Evolutionary conservation across 2,113 vertebrate species (phyloP), one percentile per base, ranked within the genome.

Genomic region (Cepphus grylle): DNA sequence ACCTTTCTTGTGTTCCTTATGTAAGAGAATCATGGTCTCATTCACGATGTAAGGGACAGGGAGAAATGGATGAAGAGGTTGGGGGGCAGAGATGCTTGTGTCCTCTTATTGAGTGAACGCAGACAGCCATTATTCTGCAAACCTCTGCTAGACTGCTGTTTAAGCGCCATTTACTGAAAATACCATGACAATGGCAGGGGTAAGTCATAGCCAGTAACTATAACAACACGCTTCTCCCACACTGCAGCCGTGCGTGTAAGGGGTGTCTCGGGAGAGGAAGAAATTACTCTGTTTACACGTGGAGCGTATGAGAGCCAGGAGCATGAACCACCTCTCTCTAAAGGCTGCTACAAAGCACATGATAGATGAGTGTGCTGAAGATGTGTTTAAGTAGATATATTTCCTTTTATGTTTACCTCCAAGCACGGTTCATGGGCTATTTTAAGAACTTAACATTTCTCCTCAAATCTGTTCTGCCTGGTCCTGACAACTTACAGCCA

Each of bases 171-270:
- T 96, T 87, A 66, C 66, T 85, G 91, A 40, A 92, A 94, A 50
- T 78, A 62, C 84, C 40, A 19, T 81, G 89, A 92, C 92, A 96
- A 74, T 94, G 69, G 23, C 76, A 86, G 79, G 91, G 94, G 81
- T 95, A 97, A 96, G 92, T 97, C 95, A 67, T 43, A 93, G 74
- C 49, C 95, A 97, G 96, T 97, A 96, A 96, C 97, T 98, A 90
- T 98, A 97, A 98, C 96, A 98, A 97, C 90, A 81, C 8, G 1
- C 70, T 80, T 56, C 72, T 93, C 93, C 77, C 17, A 21, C 53
- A 17, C 66, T 49, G 71, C 61, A 94, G 79, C 81, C 43, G 3
- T 83, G 50, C 17, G 14, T 47, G 59, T 30, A 23, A 65, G 47
- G 43, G 81, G 42, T 70, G 78, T 91, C 96, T 92, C 6, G 1